These are phyloP conservation scores for Chionoecetes opilio DNA, from an alignment of 1,140 invertebrate species.

Conservation along the genomic window DNA sequence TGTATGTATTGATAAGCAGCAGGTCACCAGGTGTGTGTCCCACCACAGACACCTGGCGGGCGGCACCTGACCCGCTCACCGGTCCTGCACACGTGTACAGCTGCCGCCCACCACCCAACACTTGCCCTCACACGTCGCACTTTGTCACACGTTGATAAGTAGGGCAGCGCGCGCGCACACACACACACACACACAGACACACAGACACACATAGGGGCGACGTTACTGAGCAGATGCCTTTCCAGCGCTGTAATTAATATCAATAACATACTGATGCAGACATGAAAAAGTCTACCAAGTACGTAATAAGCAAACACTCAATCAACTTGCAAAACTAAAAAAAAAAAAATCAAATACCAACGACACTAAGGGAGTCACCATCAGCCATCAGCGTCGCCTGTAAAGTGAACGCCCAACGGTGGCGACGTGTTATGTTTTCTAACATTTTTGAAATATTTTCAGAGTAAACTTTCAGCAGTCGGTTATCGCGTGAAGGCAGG, in stretches of 20 bases:
- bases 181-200: constrained; percentile 2
- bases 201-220: background rate
- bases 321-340: no score
- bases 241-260: no score
- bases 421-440: background rate
- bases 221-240: background rate
- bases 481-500: background rate
- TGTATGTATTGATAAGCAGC: background rate
- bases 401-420: background rate
- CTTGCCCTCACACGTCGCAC: background rate
- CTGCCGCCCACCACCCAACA: background rate
- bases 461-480: constrained; percentile 4
- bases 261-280: background rate
- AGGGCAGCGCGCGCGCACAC: background rate
- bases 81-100: background rate
- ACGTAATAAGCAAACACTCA: no score
- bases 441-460: background rate
- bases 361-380: background rate
- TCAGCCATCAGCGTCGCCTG: background rate
- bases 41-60: background rate
- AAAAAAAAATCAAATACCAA: background rate
- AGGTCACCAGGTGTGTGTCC: background rate
- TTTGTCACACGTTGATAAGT: background rate
- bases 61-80: background rate
- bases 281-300: no score